These are phyloP conservation scores for Delia radicum DNA, from an alignment of 1,140 invertebrate genomes.

Conservation along the genomic window DNA sequence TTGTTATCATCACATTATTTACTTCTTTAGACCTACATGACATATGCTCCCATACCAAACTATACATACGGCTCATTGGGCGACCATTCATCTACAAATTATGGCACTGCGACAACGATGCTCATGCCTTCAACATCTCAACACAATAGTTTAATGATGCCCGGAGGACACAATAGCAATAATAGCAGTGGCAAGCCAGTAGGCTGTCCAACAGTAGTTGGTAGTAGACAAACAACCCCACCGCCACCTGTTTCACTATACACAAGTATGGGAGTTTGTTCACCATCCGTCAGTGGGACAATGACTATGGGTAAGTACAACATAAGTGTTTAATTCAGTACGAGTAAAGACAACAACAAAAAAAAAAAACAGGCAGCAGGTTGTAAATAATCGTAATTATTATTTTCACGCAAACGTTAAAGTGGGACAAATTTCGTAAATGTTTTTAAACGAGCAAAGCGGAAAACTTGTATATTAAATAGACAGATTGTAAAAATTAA, in stretches of 20 bases:
- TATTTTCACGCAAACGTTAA: too few species aligned
- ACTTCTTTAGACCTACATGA: constrained; percentile 40
- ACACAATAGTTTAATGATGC: constrained; percentile 21
- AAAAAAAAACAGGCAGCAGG: too few species aligned
- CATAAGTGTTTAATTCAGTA: neutral
- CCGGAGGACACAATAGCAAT: constrained; percentile 14
- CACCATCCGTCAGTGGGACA: constrained; percentile 37
- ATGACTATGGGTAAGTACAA: constrained; percentile 41
- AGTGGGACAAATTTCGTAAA: too few species aligned
- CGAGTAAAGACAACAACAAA: neutral
- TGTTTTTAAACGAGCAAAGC: too few species aligned
- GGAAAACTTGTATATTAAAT: too few species aligned
- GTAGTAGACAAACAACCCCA: constrained; percentile 12
- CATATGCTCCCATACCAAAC: constrained; percentile 42
- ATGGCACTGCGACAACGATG: constrained; percentile 36
- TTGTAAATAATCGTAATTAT: too few species aligned
- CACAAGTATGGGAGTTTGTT: constrained; percentile 37
- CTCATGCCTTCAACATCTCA: constrained; percentile 35
- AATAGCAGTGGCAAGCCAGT: constrained; percentile 10
- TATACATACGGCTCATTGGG: constrained; percentile 36
- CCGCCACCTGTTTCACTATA: constrained; percentile 35
- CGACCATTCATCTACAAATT: constrained; percentile 32
- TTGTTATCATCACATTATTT: neutral
- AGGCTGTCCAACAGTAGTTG: neutral
- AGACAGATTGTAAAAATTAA: too few species aligned